Percentiles rank a stretch among this genome's conserved stretches.
Conservation (phyloP, 1,140 invertebrate genomes). For the Drosophila pectinifera region DNA sequence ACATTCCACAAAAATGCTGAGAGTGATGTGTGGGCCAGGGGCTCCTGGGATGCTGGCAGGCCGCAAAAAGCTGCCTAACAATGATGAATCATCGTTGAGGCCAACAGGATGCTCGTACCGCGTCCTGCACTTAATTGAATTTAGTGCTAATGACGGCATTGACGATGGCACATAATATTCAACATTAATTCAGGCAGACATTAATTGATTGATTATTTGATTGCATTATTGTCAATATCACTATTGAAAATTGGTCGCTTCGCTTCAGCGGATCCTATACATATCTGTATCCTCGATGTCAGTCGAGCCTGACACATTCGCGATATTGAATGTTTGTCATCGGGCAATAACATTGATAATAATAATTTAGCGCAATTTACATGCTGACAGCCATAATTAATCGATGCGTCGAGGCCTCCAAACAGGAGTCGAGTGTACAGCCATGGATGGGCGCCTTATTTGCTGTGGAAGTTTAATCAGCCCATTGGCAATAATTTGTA, state of each 20-base stretch:
- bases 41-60: slow-evolving; percentile 24
- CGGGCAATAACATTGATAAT: slow-evolving; percentile 53
- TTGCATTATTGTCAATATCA: slow-evolving; percentile 81
- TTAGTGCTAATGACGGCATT: slow-evolving; percentile 83
- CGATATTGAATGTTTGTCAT: slow-evolving; percentile 26
- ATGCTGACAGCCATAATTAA: slow-evolving; percentile 78
- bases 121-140: slow-evolving; percentile 69
- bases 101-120: slow-evolving; percentile 19
- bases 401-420: slow-evolving; percentile 35
- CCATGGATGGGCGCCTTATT: background rate
- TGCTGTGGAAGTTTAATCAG: background rate
- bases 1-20: background rate
- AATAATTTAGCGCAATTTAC: slow-evolving; percentile 79
- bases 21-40: slow-evolving; percentile 27
- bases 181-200: slow-evolving; percentile 78
- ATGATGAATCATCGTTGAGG: slow-evolving; percentile 69
- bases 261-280: slow-evolving; percentile 15
- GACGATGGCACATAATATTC: slow-evolving; percentile 77
- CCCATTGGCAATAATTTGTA: background rate
- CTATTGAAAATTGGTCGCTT: slow-evolving; percentile 67
- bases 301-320: slow-evolving; percentile 44
- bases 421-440: background rate
- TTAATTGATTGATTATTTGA: slow-evolving; percentile 83
- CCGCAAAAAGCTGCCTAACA: slow-evolving; percentile 41
- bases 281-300: slow-evolving; percentile 37